A percentile compares a stretch with the other conserved stretches of the same genome.
phyloP scores from a whole-genome alignment of 2,797 vertebrate genomes.

The Melanotaenia nigrans region DNA sequence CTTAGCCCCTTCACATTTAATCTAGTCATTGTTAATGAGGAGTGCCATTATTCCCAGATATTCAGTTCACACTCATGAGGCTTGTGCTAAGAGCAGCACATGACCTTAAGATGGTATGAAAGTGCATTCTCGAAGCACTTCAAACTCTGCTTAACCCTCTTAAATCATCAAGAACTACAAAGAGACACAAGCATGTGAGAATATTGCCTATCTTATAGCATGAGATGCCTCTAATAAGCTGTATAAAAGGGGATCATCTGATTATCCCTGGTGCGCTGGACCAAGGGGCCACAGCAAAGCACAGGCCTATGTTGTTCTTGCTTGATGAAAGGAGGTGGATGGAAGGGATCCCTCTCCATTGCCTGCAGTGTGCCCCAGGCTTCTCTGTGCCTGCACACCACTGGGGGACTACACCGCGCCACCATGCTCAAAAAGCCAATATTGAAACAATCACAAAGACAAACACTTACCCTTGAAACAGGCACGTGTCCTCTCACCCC shows the following conservation, averaged over 20 bases:
- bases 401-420: conserved; percentile 69
- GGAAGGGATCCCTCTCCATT: conserved; percentile 77
- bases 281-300: conserved; percentile 69
- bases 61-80: conserved; percentile 51
- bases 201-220: conserved; percentile 70
- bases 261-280: conserved; percentile 80
- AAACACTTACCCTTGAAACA: conserved; percentile 77
- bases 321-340: conserved; percentile 81
- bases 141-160: conserved; percentile 73
- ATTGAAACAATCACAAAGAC: conserved; percentile 81
- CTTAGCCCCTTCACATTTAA: conserved; percentile 76
- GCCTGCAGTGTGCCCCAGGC: conserved; percentile 79
- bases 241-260: conserved; percentile 81
- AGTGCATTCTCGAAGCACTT: conserved; percentile 60
- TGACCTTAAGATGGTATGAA: conserved; percentile 70
- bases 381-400: conserved; percentile 59
- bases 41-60: conserved; percentile 55
- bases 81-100: conserved; percentile 47
- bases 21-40: conserved; percentile 76
- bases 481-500: conserved; percentile 68
- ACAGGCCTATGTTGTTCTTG: conserved; percentile 76
- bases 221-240: conserved; percentile 82
- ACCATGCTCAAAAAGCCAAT: conserved; percentile 77
- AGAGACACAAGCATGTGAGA: conserved; percentile 71
- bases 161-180: conserved; percentile 72